A percentile compares a stretch with the other conserved stretches of the same genome.
Conservation (phyloP, 1,140 invertebrate genomes). For the Cydia strobilella region DNA sequence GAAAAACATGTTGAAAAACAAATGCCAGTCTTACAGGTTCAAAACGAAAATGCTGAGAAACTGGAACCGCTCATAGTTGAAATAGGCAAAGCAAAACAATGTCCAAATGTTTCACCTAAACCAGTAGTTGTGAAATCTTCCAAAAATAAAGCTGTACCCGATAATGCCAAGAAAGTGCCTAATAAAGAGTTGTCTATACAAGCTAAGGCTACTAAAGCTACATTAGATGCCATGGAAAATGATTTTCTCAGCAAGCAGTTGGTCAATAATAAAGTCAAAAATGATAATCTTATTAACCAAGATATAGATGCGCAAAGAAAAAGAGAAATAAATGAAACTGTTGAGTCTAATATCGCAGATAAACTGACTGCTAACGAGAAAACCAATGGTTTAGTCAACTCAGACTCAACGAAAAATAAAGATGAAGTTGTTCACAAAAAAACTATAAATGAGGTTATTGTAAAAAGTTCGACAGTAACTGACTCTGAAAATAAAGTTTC, state of each 20-base stretch:
- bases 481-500: slow-evolving; percentile 42
- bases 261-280: slow-evolving; percentile 55
- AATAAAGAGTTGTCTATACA: slow-evolving; percentile 50
- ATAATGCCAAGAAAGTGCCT: slow-evolving; percentile 40
- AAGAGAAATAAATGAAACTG: slow-evolving; percentile 40
- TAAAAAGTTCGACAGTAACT: slow-evolving; percentile 41
- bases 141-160: slow-evolving; percentile 47
- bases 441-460: not conserved
- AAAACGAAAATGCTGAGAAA: slow-evolving; percentile 36
- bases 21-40: not conserved
- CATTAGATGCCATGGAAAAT: slow-evolving; percentile 73
- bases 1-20: slow-evolving; percentile 43
- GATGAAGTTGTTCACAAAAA: not conserved
- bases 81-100: slow-evolving; percentile 78
- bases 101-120: slow-evolving; percentile 68
- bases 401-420: not conserved
- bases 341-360: slow-evolving; percentile 53
- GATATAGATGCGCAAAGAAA: slow-evolving; percentile 51
- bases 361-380: slow-evolving; percentile 50
- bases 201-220: slow-evolving; percentile 60
- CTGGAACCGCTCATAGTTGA: slow-evolving; percentile 58
- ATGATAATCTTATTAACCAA: slow-evolving; percentile 67
- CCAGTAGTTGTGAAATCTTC: slow-evolving; percentile 66
- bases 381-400: slow-evolving; percentile 15
- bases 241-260: slow-evolving; percentile 66